phyloP scores from a whole-genome alignment of 1,140 invertebrate genomes.

The Brevipalpus yothersi region DNA sequence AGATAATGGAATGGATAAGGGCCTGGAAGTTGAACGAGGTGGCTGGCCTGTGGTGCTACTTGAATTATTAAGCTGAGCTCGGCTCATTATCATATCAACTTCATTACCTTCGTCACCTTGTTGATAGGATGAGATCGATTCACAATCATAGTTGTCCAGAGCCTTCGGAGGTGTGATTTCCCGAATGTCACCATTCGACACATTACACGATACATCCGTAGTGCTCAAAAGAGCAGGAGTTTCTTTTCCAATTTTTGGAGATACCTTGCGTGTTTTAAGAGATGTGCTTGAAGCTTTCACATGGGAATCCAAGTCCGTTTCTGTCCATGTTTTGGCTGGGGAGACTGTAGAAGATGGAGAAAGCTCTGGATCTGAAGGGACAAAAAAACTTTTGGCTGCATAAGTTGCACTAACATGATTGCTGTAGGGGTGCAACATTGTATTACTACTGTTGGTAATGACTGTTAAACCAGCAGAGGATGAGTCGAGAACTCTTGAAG shows the following conservation, averaged over 20 bases:
- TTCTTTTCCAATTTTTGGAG: neutral
- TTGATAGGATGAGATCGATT: too few species aligned
- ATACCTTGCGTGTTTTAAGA: neutral
- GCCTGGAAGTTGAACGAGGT: neutral
- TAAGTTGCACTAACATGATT: neutral
- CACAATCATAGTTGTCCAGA: neutral
- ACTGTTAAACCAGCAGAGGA: too few species aligned
- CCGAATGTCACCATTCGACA: neutral
- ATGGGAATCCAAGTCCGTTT: slow-evolving; percentile 3
- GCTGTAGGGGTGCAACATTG: neutral
- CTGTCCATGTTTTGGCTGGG: slow-evolving; percentile 1
- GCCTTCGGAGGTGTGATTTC: neutral
- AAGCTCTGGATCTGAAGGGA: neutral
- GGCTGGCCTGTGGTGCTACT: neutral
- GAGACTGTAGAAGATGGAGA: neutral
- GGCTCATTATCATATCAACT: neutral
- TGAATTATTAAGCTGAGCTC: neutral
- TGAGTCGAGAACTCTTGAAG: neutral
- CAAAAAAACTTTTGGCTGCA: neutral
- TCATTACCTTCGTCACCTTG: neutral
- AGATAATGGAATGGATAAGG: neutral
- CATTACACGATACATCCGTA: neutral
- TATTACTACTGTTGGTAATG: neutral
- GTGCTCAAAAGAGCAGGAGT: neutral
- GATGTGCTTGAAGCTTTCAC: too few species aligned